phyloP scores from a whole-genome alignment of 2,113 vertebrate species.

The Falcunculus frontatus region DNA sequence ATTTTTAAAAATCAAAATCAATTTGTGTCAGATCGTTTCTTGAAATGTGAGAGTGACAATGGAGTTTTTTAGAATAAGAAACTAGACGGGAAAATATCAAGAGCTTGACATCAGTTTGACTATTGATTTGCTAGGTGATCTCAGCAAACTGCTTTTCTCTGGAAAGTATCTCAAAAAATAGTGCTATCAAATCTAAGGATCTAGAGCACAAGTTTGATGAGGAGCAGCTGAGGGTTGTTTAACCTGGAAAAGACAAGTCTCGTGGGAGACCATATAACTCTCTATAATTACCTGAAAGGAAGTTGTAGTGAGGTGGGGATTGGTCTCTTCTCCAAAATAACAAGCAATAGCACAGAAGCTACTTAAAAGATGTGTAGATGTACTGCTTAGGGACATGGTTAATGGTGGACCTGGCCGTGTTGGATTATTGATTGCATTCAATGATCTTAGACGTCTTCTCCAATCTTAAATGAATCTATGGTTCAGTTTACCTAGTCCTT shows the following conservation, averaged over 20 bases:
- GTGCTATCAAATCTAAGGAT: not conserved
- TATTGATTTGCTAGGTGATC: not conserved
- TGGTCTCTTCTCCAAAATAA: not conserved
- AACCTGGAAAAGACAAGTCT: not conserved
- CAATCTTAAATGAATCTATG: not conserved
- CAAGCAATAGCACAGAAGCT: not conserved
- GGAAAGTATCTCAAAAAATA: not conserved
- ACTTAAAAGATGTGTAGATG: not conserved
- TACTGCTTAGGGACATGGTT: not conserved
- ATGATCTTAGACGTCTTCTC: not conserved
- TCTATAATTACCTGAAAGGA: not conserved
- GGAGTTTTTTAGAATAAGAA: not conserved
- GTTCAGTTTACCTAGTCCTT: not conserved
- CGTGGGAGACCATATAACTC: not conserved
- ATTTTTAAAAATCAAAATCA: not conserved
- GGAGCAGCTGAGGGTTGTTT: not conserved
- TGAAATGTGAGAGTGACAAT: not conserved
- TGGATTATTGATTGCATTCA: not conserved
- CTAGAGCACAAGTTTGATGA: not conserved
- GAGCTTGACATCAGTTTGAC: not conserved
- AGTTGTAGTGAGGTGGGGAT: too few species aligned
- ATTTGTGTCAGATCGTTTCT: not conserved
- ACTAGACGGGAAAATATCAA: not conserved
- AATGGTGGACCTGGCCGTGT: not conserved
- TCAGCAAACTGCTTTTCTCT: not conserved